Conservation (phyloP, 64 coral and sea anemone species). For the Pocillopora damicornis region DNA sequence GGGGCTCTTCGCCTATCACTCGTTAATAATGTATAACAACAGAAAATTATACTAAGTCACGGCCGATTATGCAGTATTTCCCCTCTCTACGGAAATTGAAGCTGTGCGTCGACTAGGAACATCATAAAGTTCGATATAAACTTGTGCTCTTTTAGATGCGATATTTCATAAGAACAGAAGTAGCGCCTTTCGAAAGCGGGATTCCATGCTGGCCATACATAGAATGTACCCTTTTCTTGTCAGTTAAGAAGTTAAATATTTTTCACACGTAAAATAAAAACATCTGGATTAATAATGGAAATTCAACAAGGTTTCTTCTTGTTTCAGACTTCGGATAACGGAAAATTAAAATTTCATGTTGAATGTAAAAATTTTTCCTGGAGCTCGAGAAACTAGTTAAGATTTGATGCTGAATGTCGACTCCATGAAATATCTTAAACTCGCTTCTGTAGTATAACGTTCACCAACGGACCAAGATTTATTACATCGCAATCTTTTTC, state of each 20-base stretch:
- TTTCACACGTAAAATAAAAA: constrained; percentile 17
- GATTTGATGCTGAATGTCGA: neutral
- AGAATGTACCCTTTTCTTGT: too few relatives aligned
- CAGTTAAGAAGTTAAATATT: constrained; percentile 5
- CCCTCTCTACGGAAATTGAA: neutral
- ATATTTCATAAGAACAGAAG: too few relatives aligned
- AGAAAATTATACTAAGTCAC: neutral
- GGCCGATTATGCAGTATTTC: too few relatives aligned
- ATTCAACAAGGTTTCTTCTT: constrained; percentile 11
- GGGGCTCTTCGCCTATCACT: neutral
- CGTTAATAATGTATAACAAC: neutral
- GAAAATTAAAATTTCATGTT: neutral
- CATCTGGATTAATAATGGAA: neutral
- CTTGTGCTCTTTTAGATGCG: too few relatives aligned
- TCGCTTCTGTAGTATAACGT: too few relatives aligned
- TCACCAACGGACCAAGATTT: neutral
- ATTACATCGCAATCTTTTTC: constrained; percentile 36
- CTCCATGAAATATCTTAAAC: neutral
- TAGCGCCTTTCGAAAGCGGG: neutral
- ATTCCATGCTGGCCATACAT: neutral
- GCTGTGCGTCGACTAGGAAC: neutral
- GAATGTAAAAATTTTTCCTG: neutral
- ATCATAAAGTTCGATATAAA: neutral
- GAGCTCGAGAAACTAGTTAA: neutral
- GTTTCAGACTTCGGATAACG: neutral